phyloP scores from a whole-genome alignment of 2,888 invertebrate species.

The Fissipunctia ypsillon region DNA sequence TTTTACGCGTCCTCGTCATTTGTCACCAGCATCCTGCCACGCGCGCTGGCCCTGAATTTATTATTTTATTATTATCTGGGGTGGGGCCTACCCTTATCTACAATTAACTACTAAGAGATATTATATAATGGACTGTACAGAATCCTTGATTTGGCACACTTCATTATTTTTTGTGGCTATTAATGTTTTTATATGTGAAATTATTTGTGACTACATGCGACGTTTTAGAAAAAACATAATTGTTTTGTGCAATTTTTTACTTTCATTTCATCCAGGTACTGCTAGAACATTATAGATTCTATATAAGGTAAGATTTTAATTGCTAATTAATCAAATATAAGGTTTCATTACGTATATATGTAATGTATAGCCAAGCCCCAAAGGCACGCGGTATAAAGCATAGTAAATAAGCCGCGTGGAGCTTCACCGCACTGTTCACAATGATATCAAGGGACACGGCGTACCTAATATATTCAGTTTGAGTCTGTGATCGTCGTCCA shows the following conservation, averaged over 20 bases:
- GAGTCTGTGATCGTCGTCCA: slow-evolving; percentile 71
- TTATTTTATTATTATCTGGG: slow-evolving; percentile 86
- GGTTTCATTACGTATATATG: too few relatives aligned
- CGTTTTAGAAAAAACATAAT: background rate
- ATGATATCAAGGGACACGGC: slow-evolving; percentile 61
- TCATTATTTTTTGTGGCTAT: slow-evolving; percentile 44
- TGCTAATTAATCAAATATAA: background rate
- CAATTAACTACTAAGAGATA: slow-evolving; percentile 79
- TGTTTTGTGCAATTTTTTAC: background rate
- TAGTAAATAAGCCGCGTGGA: slow-evolving; percentile 18
- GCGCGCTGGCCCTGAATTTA: slow-evolving; percentile 84
- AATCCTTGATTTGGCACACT: slow-evolving; percentile 62
- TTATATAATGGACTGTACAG: slow-evolving; percentile 78
- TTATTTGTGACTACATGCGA: background rate
- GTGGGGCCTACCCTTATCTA: slow-evolving; percentile 83
- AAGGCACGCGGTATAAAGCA: background rate
- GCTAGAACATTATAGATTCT: background rate
- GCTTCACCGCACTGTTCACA: slow-evolving; percentile 29
- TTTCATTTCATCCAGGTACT: background rate
- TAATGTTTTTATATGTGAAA: background rate
- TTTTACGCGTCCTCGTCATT: slow-evolving; percentile 88
- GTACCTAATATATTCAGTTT: slow-evolving; percentile 73
- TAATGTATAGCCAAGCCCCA: background rate
- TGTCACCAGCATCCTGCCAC: slow-evolving; percentile 90
- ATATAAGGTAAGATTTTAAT: background rate